These are phyloP conservation scores for Lepus timidus DNA, from an alignment of 2,113 vertebrate genomes.

Conservation along the genomic window DNA sequence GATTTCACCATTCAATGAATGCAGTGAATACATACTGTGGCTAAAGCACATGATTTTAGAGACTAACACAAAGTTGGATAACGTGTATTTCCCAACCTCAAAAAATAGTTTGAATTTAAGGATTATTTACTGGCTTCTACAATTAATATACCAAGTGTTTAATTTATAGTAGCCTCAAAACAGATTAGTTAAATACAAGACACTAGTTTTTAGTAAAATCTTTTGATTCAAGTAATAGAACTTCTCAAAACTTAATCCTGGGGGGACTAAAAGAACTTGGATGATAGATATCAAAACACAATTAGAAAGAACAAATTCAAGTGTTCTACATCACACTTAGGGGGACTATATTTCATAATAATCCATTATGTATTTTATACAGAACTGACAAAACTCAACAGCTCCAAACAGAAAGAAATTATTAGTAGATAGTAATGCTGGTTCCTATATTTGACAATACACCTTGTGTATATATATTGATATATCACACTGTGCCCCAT, in stretches of 20 bases:
- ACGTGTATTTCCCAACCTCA: neutral
- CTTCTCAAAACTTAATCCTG: neutral
- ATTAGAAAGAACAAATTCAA: no score
- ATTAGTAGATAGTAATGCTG: no score
- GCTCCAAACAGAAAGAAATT: no score
- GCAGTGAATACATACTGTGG: conserved; percentile 28
- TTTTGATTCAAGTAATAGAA: neutral
- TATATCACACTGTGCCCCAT: no score
- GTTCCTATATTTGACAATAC: no score
- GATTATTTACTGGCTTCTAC: neutral
- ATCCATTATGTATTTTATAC: no score
- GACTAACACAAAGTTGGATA: neutral
- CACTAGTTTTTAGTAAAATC: neutral
- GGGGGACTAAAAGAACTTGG: no score
- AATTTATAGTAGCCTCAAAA: neutral
- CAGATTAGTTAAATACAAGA: neutral
- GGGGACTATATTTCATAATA: no score
- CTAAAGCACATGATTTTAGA: conserved; percentile 1
- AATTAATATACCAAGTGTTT: neutral
- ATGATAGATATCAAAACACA: no score
- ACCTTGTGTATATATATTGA: no score
- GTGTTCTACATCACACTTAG: no score
- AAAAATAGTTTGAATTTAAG: conserved; percentile 28
- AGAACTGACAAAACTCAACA: no score
- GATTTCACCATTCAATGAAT: neutral